Conservation (phyloP, 2,113 vertebrate species). For the Trinectes maculatus region DNA sequence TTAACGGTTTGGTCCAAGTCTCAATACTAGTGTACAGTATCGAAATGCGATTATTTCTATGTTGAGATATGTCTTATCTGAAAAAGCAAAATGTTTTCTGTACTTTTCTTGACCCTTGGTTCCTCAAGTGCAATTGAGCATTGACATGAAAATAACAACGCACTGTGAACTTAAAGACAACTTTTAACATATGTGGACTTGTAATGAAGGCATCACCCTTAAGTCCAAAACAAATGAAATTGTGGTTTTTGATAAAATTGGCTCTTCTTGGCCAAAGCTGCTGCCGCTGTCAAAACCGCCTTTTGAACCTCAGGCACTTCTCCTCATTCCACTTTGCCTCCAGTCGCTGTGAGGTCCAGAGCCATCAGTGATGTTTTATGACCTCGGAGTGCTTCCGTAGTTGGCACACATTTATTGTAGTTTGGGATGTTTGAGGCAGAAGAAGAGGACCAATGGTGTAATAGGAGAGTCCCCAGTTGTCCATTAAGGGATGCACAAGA, state of each 20-base stretch:
- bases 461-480: slow-evolving; percentile 33
- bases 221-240: slow-evolving; percentile 23
- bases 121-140: slow-evolving; percentile 66
- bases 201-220: slow-evolving; percentile 54
- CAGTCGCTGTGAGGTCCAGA: slow-evolving; percentile 13
- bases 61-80: slow-evolving; percentile 34
- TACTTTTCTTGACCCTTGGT: slow-evolving; percentile 52
- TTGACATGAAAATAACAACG: slow-evolving; percentile 42
- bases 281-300: slow-evolving; percentile 34
- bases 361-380: slow-evolving; percentile 15
- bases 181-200: slow-evolving; percentile 45
- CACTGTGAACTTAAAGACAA: slow-evolving; percentile 17
- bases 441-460: slow-evolving; percentile 16
- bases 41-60: slow-evolving; percentile 23
- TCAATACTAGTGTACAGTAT: not conserved
- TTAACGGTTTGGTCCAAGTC: slow-evolving; percentile 50
- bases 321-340: slow-evolving; percentile 39
- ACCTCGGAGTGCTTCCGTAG: slow-evolving; percentile 32
- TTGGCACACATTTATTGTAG: slow-evolving; percentile 68
- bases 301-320: slow-evolving; percentile 78
- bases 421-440: slow-evolving; percentile 38
- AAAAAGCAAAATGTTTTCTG: not conserved
- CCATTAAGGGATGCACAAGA: slow-evolving; percentile 28
- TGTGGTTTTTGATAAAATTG: slow-evolving; percentile 12
- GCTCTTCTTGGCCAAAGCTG: slow-evolving; percentile 18